Conservation (phyloP, 1,140 invertebrate species). For the Agrypnia vestita region DNA sequence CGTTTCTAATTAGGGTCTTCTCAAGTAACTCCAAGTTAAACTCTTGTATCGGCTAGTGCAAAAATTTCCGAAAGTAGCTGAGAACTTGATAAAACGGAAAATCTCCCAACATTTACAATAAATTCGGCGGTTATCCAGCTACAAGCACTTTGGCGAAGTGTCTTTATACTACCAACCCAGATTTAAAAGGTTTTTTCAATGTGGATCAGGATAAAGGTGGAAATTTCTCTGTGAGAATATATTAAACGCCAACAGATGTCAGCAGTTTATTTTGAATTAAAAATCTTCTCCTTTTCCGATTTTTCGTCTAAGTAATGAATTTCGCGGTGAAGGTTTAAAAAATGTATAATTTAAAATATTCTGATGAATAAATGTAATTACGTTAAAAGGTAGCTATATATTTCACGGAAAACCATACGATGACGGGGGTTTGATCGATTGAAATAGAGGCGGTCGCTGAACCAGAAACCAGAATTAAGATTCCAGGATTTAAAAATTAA, state of each 20-base stretch:
- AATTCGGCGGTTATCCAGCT: not conserved
- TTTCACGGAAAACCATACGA: too few relatives aligned
- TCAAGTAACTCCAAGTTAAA: slow-evolving; percentile 20
- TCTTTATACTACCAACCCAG: not conserved
- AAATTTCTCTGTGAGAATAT: slow-evolving; percentile 32
- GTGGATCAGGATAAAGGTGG: slow-evolving; percentile 12
- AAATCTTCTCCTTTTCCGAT: slow-evolving; percentile 2
- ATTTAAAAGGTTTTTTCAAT: not conserved
- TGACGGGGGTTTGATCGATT: too few relatives aligned
- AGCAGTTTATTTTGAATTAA: slow-evolving; percentile 33
- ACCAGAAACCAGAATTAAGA: too few relatives aligned
- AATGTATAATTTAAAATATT: too few relatives aligned
- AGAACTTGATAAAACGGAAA: not conserved
- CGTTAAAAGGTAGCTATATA: too few relatives aligned
- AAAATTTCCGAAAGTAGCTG: not conserved
- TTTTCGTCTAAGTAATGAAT: slow-evolving; percentile 22
- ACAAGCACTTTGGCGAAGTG: not conserved
- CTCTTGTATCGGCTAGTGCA: not conserved
- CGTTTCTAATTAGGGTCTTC: slow-evolving; percentile 40
- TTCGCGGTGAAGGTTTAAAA: slow-evolving; percentile 4
- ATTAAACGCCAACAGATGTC: slow-evolving; percentile 39
- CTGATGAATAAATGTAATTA: too few relatives aligned
- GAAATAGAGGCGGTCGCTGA: too few relatives aligned
- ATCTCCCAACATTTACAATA: not conserved
- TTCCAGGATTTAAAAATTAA: too few relatives aligned